Base-by-base conservation (phyloP, 2,113 vertebrate species). In the Cyprinodon tularosa region DNA sequence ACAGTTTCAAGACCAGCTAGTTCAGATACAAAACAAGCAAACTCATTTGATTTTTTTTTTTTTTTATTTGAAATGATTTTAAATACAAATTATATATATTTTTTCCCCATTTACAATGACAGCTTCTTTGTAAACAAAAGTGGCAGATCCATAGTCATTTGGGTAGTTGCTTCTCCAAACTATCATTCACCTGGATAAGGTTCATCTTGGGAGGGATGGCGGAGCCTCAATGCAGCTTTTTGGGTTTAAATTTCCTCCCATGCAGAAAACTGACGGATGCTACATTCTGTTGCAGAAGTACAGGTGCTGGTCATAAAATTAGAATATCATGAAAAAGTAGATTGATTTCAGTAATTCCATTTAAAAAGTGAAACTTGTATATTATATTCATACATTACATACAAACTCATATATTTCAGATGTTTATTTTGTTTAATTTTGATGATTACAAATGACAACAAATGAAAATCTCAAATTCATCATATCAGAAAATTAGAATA, bases 11-110 rank as follows among this genome's bases (percentile, higher is more conserved):
- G 14, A 20, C 4, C 48, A 17, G 48, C 12, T 17, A n/a, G 9
- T 45, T 45, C 12, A 10, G 6, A 45, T 11, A 45, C 45, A 40
- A 12, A 68, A 11, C 4, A 40, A 50, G 63, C 0, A 20, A n/a
- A 4, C 39, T 82, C 78, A 90, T 93, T 95, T 91, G 92, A 94
- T 93, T 94, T 85, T 84, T 90, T 95, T 98, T 97, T 94, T 85
- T 84, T 90, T 95, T 98, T 97, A 98, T 97, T 98, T 96, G 94
- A 95, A 96, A 94, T 94, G 95, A 95, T 84, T 91, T 93, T 93
- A 95, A 95, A 96, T 96, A 98, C 95, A 97, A 97, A 96, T 95
- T 96, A 94, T 95, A 95, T 85, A 39, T 73, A 61, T 50, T 36
- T 81, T 88, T 90, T 93, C 95, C 93, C 64, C 92, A 95, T 93